Evolutionary conservation across 2,113 vertebrate genomes (phyloP), one percentile per base, ranked within the genome.

Genomic region (Heloderma charlesbogerti): DNA sequence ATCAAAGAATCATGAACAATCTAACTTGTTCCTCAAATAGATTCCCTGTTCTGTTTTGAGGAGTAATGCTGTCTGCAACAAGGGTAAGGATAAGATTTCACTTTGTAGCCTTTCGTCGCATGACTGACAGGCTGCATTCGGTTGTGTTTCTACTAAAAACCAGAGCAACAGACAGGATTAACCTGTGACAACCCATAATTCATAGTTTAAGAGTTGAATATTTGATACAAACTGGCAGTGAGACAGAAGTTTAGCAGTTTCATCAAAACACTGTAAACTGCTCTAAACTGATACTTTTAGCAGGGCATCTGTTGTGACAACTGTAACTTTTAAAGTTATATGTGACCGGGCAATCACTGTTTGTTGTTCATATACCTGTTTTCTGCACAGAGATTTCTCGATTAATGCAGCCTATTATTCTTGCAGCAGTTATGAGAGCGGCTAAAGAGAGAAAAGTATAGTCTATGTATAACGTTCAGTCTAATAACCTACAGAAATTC

Each of bases 181-280:
- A 48, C 31, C 20, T 45, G 57, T 31, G n/a, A 43, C 86, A 63
- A 25, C 54, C 31, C 57, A 22, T 31, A 63, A 78, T 87, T 86
- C 27, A 7, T 93, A 82, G 8, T 57, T 81, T 34, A 57, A n/a
- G 54, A 57, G 48, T 71, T 82, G 75, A 82, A 37, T 94, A 88
- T 93, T 94, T 86, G 90, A 91, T 51, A 69, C 57, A 89, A 27
- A 66, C 25, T 91, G 29, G 31, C 48, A 54, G 83, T n/a, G 18
- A 48, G 87, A 34, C 27, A 0, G 31, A 37, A 7, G 2, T 86
- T 66, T 86, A 18, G 34, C 2, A 0, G 54, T 86, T 89, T 57
- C 29, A 83, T 87, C 0, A 0, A 22, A 67, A 71, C 79, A 54
- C 0, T 0, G 86, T 10, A 69, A 88, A 40, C 2, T 18, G 0